These are phyloP conservation scores for Tipula helvola DNA, from an alignment of 2,888 invertebrate species.

Conservation along the genomic window DNA sequence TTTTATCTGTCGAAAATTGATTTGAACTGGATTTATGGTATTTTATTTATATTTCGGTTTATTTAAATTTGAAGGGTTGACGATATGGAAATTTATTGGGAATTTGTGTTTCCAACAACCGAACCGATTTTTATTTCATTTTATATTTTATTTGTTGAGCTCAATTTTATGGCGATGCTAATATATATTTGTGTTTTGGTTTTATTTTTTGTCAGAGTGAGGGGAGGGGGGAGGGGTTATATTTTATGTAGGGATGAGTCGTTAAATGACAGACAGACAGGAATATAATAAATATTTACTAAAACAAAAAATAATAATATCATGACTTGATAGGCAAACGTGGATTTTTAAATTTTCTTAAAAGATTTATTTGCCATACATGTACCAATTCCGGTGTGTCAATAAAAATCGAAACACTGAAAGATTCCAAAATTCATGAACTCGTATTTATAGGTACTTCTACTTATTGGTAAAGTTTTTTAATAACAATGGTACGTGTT, in stretches of 20 bases:
- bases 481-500: too few species aligned
- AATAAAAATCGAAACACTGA: too few species aligned
- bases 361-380: too few species aligned
- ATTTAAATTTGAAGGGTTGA: neutral
- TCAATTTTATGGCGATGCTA: neutral
- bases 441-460: too few species aligned
- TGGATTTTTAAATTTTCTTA: neutral
- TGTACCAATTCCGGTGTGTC: too few species aligned
- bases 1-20: constrained; percentile 4
- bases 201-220: neutral
- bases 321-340: neutral
- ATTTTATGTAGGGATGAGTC: neutral
- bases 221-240: too few species aligned
- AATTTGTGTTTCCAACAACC: neutral
- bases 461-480: too few species aligned
- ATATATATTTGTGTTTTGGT: neutral
- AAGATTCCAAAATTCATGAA: too few species aligned
- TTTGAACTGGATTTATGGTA: neutral
- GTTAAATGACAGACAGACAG: neutral
- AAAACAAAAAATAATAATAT: neutral
- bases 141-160: neutral
- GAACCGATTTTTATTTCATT: neutral
- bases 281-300: neutral
- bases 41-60: neutral
- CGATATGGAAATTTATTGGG: neutral